phyloP scores from a whole-genome alignment of 2,888 invertebrate species.

The Sericinus montela region DNA sequence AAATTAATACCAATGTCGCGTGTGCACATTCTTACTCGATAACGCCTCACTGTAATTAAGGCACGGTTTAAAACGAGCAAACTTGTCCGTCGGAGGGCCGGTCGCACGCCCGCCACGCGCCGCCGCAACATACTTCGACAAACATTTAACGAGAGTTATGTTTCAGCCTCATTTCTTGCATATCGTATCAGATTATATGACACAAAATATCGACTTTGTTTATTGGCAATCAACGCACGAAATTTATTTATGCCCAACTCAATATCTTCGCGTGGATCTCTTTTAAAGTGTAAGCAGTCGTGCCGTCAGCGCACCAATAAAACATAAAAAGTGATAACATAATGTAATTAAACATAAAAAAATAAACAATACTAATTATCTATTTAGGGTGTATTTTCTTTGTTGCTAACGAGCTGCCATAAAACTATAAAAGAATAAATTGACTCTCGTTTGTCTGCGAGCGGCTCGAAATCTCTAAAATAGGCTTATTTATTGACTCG shows the following conservation, averaged over 20 bases:
- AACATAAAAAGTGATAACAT: conserved; percentile 18
- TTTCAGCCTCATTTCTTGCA: conserved; percentile 54
- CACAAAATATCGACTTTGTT: conserved; percentile 59
- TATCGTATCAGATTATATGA: conserved; percentile 62
- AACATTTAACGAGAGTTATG: conserved; percentile 55
- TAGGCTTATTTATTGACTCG: conserved; percentile 55
- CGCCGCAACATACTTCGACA: conserved; percentile 46
- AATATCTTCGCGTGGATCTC: conserved; percentile 36
- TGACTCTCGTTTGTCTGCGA: conserved; percentile 57
- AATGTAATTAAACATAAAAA: conserved; percentile 23
- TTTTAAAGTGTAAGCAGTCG: conserved; percentile 12
- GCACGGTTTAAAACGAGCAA: conserved; percentile 56
- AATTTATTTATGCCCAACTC: conserved; percentile 52
- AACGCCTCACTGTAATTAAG: conserved; percentile 77
- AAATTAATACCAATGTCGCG: conserved; percentile 80
- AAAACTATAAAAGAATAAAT: conserved; percentile 65
- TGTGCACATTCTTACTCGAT: conserved; percentile 79
- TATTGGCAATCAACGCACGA: conserved; percentile 63
- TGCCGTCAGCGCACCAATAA: conserved; percentile 23
- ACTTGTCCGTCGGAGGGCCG: conserved; percentile 37
- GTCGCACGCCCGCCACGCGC: conserved; percentile 62
- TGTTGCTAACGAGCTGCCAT: conserved; percentile 64
- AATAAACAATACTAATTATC: conserved; percentile 72
- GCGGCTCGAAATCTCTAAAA: conserved; percentile 52
- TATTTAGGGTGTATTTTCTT: conserved; percentile 66